A percentile compares a stretch with the other conserved stretches of the same genome.
Conservation (phyloP, 2,797 vertebrate genomes). For the Chelon labrosus region DNA sequence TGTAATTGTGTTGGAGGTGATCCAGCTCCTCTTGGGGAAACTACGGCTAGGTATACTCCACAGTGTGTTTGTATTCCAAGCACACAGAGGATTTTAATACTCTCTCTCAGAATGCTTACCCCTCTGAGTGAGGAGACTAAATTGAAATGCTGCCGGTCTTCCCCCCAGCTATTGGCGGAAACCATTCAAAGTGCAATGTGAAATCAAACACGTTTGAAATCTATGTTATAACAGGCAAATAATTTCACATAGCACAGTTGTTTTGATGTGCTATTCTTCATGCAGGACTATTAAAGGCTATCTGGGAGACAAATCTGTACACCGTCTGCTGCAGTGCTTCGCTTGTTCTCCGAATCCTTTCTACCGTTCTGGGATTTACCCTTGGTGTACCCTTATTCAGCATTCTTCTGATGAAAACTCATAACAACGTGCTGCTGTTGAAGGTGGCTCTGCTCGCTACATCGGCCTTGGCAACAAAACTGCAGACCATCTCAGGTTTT, state of each 20-base stretch:
- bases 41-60: neutral
- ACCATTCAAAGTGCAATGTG: neutral
- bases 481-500: conserved; percentile 3
- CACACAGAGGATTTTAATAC: conserved; percentile 21
- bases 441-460: neutral
- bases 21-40: conserved; percentile 28
- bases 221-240: conserved; percentile 8
- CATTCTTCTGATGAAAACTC: conserved; percentile 2
- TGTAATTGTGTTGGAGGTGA: conserved; percentile 20
- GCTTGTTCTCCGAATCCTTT: neutral
- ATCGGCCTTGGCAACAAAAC: conserved; percentile 1
- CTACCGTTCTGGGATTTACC: neutral
- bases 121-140: conserved; percentile 4
- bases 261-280: conserved; percentile 8
- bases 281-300: conserved; percentile 4
- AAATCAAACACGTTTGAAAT: conserved; percentile 15
- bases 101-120: neutral
- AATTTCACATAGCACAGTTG: neutral
- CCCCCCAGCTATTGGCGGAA: conserved; percentile 4
- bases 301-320: neutral
- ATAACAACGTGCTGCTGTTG: neutral
- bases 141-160: conserved; percentile 13
- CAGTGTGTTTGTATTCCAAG: conserved; percentile 20
- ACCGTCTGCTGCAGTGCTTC: conserved; percentile 2
- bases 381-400: conserved; percentile 2